phyloP scores from a whole-genome alignment of 2,797 vertebrate genomes.

The Ambastaia sidthimunki region DNA sequence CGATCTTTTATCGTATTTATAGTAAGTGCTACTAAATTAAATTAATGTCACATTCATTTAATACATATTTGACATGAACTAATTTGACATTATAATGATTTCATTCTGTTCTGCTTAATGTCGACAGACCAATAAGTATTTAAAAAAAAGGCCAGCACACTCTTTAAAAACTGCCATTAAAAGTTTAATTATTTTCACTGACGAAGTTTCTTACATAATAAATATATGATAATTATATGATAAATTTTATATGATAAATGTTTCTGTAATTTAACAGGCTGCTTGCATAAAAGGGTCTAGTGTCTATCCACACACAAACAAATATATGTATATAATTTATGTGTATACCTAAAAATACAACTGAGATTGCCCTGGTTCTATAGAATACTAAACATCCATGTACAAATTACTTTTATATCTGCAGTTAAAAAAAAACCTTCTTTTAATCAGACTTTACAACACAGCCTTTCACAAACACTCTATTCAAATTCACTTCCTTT shows the following conservation, averaged over 20 bases:
- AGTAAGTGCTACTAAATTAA: neutral
- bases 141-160: neutral
- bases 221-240: too few relatives aligned
- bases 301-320: neutral
- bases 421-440: neutral
- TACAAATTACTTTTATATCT: constrained; percentile 7
- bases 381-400: neutral
- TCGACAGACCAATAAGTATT: neutral
- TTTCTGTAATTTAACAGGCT: neutral
- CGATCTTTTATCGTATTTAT: neutral
- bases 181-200: constrained; percentile 3
- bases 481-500: constrained; percentile 53
- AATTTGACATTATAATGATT: neutral
- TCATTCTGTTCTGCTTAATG: neutral
- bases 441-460: neutral
- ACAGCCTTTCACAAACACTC: constrained; percentile 25
- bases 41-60: neutral
- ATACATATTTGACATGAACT: neutral
- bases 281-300: neutral
- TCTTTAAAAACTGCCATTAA: neutral
- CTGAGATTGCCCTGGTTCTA: neutral
- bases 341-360: neutral
- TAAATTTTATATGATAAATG: too few relatives aligned
- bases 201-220: neutral
- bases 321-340: neutral